Conservation (phyloP, 2,797 vertebrate species). For the Adelosebastes latens region DNA sequence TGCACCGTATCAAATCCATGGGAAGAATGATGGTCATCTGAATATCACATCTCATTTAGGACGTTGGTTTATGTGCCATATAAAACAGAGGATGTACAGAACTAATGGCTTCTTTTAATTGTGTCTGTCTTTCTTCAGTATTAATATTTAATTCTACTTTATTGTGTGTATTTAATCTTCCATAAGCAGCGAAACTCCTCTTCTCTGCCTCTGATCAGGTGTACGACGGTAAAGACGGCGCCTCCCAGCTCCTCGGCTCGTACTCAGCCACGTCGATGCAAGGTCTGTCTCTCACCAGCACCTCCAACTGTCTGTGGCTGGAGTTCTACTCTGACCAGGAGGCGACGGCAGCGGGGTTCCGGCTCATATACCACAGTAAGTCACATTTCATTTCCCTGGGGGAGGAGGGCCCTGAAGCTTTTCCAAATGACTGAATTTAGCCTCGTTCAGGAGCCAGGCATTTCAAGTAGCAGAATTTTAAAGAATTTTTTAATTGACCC, state of each 20-base stretch:
- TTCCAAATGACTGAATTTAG: constrained; percentile 66
- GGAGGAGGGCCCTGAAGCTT: constrained; percentile 44
- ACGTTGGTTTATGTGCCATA: constrained; percentile 38
- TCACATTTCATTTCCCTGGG: constrained; percentile 64
- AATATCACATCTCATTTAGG: constrained; percentile 29
- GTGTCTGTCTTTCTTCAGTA: neutral
- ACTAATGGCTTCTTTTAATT: constrained; percentile 25
- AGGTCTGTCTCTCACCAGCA: constrained; percentile 91
- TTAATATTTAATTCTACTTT: constrained; percentile 43
- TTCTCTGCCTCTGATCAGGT: constrained; percentile 83
- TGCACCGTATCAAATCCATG: constrained; percentile 10
- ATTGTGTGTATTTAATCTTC: neutral
- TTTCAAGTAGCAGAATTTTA: constrained; percentile 63
- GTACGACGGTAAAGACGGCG: constrained; percentile 94
- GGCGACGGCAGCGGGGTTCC: constrained; percentile 91
- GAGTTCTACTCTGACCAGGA: constrained; percentile 95
- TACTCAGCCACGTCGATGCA: constrained; percentile 89
- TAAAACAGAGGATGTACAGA: constrained; percentile 22
- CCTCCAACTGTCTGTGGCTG: constrained; percentile 96
- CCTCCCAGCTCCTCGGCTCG: constrained; percentile 88
- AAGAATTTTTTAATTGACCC: constrained; percentile 74
- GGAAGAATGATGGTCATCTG: constrained; percentile 5
- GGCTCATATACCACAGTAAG: constrained; percentile 95
- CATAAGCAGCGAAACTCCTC: neutral
- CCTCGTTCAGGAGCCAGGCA: constrained; percentile 46